Evolutionary conservation across 2,797 vertebrate genomes (phyloP).

Genomic region (Phrynocephalus guinanensis): DNA sequence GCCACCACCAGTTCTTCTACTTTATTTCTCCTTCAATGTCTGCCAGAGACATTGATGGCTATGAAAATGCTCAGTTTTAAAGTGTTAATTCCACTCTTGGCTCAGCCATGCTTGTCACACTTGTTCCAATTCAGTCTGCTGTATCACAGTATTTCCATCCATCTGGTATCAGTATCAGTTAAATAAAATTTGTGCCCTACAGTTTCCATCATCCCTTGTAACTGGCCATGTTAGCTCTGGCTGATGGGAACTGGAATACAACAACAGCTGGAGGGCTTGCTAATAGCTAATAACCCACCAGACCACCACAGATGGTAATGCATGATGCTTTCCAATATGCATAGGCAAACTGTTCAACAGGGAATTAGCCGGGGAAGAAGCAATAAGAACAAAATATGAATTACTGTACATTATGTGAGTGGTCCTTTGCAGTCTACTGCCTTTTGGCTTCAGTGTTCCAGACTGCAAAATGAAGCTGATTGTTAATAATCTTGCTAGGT

Average conservation of each 20-base stretch:
- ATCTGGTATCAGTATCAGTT: background rate
- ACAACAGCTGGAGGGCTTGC: background rate
- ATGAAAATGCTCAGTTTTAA: background rate
- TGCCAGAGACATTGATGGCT: background rate
- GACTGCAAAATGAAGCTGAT: background rate
- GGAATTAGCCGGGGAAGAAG: too few species aligned
- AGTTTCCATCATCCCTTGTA: background rate
- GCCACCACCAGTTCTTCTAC: background rate
- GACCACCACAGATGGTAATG: too few species aligned
- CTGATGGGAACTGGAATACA: background rate
- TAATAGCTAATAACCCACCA: too few species aligned
- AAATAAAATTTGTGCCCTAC: background rate
- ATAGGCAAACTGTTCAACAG: too few species aligned
- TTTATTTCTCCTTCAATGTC: too few species aligned
- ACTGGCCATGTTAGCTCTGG: background rate
- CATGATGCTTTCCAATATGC: too few species aligned
- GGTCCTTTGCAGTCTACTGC: too few species aligned
- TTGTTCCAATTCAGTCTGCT: background rate
- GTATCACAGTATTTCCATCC: background rate
- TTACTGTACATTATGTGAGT: too few species aligned
- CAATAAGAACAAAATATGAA: too few species aligned
- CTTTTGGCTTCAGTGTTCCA: background rate
- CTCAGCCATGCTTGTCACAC: background rate
- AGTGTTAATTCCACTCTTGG: too few species aligned
- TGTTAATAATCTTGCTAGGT: too few species aligned